These are phyloP conservation scores for Arrhamphus sclerolepis DNA, from an alignment of 2,797 vertebrate genomes.

Conservation along the genomic window DNA sequence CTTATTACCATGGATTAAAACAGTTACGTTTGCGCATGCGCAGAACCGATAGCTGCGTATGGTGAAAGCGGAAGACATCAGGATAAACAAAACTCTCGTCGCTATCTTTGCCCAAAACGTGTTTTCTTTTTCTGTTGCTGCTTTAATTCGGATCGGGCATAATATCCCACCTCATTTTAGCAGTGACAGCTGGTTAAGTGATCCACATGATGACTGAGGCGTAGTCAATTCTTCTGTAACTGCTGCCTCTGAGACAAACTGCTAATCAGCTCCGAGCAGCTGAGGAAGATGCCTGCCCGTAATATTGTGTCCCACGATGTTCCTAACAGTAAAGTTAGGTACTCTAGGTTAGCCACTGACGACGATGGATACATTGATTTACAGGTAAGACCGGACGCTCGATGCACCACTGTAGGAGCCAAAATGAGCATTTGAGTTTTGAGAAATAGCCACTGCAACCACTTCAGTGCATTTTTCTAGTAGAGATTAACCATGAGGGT, in stretches of 20 bases:
- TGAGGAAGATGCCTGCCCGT: conserved; percentile 87
- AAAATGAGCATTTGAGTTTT: no score
- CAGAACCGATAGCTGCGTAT: background rate
- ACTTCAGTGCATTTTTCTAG: no score
- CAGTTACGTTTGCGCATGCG: conserved; percentile 41
- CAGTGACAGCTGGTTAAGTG: background rate
- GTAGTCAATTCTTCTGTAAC: conserved; percentile 9
- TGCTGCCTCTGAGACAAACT: conserved; percentile 2
- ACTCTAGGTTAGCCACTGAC: conserved; percentile 89
- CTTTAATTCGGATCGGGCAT: fast-evolving
- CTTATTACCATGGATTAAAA: background rate
- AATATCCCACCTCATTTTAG: background rate
- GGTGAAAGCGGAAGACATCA: conserved; percentile 46
- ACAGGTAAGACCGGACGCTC: conserved; percentile 78
- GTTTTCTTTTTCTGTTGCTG: background rate
- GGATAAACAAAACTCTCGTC: background rate
- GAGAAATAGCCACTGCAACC: no score
- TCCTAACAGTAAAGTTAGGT: conserved; percentile 88
- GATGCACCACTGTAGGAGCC: no score
- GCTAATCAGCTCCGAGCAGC: conserved; percentile 6
- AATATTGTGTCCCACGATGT: conserved; percentile 80
- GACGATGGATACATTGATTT: conserved; percentile 97
- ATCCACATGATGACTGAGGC: background rate
- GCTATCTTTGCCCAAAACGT: background rate
- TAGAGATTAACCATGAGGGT: no score